phyloP scores from a whole-genome alignment of 2,797 vertebrate species.

The Florisuga fusca region DNA sequence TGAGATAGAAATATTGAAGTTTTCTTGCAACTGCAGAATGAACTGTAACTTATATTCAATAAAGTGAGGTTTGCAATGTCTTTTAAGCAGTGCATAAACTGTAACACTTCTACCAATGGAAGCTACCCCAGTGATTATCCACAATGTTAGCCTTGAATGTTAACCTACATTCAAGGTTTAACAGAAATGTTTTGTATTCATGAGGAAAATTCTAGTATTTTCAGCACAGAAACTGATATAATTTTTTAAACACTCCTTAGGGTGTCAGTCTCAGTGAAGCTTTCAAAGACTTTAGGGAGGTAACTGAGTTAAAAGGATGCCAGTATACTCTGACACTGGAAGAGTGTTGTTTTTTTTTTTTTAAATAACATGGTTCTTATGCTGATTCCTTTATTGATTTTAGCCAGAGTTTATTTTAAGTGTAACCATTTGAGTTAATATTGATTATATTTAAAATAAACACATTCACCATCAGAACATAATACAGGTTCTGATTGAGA shows the following conservation, averaged over 20 bases:
- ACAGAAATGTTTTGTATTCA: not conserved
- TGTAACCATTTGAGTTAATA: not conserved
- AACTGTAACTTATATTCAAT: not conserved
- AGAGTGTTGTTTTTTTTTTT: too few relatives aligned
- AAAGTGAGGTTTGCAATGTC: not conserved
- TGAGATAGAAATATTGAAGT: not conserved
- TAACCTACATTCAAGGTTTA: not conserved
- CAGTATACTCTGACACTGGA: not conserved
- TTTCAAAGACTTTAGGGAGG: not conserved
- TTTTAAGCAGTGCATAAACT: not conserved
- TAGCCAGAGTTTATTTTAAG: not conserved
- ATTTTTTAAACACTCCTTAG: not conserved
- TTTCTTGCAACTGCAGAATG: not conserved
- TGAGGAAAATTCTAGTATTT: not conserved
- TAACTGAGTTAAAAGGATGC: not conserved
- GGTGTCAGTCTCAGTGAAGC: not conserved
- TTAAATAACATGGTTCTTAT: not conserved
- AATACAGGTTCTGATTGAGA: not conserved
- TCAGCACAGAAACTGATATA: not conserved
- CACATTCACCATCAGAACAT: not conserved
- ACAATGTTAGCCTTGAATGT: too few relatives aligned
- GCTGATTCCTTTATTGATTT: not conserved
- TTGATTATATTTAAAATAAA: not conserved
- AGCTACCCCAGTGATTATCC: not conserved
- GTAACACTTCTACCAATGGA: not conserved